Evolutionary conservation across 2,113 vertebrate species (phyloP), one percentile per base, ranked within the genome.

Genomic region (Mesoclemmys tuberculata): DNA sequence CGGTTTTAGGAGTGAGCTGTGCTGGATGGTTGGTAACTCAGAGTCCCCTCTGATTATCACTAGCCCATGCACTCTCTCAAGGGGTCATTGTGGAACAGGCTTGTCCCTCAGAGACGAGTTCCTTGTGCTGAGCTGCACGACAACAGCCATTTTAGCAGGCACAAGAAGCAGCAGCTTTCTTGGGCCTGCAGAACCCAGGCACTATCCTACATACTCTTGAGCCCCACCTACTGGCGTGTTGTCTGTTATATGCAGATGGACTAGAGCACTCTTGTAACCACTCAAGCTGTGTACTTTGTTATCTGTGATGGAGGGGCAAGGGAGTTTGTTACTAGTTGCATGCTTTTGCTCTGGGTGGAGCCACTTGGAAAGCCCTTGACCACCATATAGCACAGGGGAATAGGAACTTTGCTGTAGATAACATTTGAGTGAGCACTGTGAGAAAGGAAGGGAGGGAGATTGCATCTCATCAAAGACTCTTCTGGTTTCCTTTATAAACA

Each of bases 71-170:
- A 3, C 44, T 6, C 26, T 93, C 21, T 0, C 46, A 84, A 18
- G 13, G 8, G 91, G 91, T 94, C 84, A 89, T 88, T 93, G 94
- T 95, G 93, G 95, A 96, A 92, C 82, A 61, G 81, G 86, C 90
- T 90, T 88, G 93, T 94, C 95, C 96, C 96, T 94, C 95, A 96
- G 90, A 80, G 96, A 94, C 93, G 93, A 89, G 95, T 91, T 95
- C 94, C 92, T 91, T 95, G 29, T 24, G 24, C 44, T 14, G 22
- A 75, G 38, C 38, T 94, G 94, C 93, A 96, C 96, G 96, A 97
- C 95, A 96, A 95, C 93, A 95, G 95, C 78, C 6, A 96, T 96
- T 96, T 96, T 93, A 92, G 93, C 94, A 95, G 90, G 92, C 87
- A 90, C 52, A 89, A 85, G 89, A 86, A 93, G 88, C 86, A 94